Evolutionary conservation across 2,888 invertebrate genomes (phyloP).

Genomic region (Tinea semifulvella): DNA sequence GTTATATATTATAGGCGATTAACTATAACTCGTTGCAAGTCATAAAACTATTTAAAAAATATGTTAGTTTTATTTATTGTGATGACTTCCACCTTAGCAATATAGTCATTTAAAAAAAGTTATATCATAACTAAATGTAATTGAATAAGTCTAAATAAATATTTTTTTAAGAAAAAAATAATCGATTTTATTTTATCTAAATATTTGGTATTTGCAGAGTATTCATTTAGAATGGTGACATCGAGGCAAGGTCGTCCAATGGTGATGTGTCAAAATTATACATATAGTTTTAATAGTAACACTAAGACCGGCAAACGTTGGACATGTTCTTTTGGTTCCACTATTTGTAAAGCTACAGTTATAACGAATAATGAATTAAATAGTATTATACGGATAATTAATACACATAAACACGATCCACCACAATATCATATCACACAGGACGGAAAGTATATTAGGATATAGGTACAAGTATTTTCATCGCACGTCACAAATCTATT

Average conservation of each 20-base stretch:
- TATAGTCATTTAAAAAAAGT: too few species aligned
- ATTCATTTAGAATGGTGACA: neutral
- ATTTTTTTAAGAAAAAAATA: too few species aligned
- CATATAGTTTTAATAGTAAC: neutral
- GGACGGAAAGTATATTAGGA: neutral
- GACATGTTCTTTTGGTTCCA: neutral
- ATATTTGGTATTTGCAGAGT: too few species aligned
- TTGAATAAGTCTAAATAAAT: too few species aligned
- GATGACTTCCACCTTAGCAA: too few species aligned
- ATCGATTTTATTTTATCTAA: too few species aligned
- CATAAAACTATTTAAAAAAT: too few species aligned
- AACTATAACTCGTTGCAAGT: too few species aligned
- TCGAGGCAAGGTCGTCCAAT: neutral
- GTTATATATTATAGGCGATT: too few species aligned
- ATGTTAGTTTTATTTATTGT: too few species aligned
- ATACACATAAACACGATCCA: neutral
- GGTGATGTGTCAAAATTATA: constrained; percentile 1
- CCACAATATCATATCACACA: neutral
- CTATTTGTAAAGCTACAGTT: neutral
- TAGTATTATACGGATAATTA: too few species aligned
- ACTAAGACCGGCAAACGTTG: neutral
- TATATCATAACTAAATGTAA: too few species aligned
- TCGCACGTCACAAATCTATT: neutral
- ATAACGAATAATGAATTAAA: neutral
- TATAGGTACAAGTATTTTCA: neutral